Base-by-base conservation (phyloP, 2,888 invertebrate species). In the Tenthredo notha region DNA sequence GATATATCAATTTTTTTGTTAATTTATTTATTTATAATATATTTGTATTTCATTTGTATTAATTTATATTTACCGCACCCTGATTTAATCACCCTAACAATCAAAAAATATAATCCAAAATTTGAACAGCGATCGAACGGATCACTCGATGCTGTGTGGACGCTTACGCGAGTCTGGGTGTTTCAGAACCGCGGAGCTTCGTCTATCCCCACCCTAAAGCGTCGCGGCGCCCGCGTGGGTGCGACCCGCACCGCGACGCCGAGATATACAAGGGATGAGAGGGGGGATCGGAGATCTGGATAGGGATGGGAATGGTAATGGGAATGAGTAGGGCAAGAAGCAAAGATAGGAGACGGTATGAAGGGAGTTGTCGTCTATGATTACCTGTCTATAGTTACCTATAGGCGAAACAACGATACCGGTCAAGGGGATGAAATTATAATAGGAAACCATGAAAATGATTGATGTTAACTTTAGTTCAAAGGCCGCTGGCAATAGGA, bases 221-320 rank as follows among this genome's bases (percentile, higher is more conserved):
- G 50, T 83, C 83, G 83, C 83, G 83, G 83, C 83, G 83, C 83
- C 83, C 83, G 83, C 83, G 83, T 83, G 83, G 83, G 83, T 83
- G 83, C 83, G 83, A 83, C 83, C 61, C 37, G 80, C 80, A 80
- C 58, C 77, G 83, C 29, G 47, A 50, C 65, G 70, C n/a, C 50
- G 43, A 18, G 18, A 54, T 74, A 15, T 33, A 47, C 50, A 6
- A 21, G 18, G 29, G 67, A 33, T 18, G 33, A 21, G 67, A 54
- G 58, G n/a, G 37, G 47, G 10, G 4, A 72, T n/a, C n/a, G 15
- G 25, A 75, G 25, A 40, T 37, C 21, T 12, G n/a, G 21, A 37
- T 21, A 6, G 29, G 40, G 75, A 15, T 50, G 75, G 7, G 25
- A 10, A 37, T 72, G 12, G 10, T 3, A n/a, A 9, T 37, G 37